Evolutionary conservation across 2,797 vertebrate genomes (phyloP).

Genomic region (Halcyon badia): DNA sequence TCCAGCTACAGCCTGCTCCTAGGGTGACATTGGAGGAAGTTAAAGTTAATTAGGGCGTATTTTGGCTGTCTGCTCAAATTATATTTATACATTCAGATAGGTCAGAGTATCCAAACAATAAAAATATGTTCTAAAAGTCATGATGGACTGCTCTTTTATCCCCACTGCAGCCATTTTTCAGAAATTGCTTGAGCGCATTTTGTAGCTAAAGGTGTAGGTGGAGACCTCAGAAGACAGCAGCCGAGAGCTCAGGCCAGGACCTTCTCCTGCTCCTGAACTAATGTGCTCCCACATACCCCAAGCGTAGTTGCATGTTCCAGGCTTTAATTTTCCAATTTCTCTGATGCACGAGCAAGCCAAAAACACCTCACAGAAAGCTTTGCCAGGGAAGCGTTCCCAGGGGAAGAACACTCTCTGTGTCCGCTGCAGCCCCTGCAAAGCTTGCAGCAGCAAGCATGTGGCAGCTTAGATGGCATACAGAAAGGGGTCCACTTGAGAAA

Average conservation of each 20-base stretch:
- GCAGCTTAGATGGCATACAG: background rate
- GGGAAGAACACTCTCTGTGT: background rate
- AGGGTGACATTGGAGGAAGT: background rate
- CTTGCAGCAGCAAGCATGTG: background rate
- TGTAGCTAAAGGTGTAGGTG: background rate
- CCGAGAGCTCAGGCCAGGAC: background rate
- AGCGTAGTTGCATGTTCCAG: background rate
- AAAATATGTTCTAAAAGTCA: background rate
- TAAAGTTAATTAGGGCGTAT: background rate
- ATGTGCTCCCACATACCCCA: background rate
- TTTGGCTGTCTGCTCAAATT: background rate
- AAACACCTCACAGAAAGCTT: background rate
- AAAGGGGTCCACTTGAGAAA: background rate
- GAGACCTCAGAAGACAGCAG: background rate
- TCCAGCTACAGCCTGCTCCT: background rate
- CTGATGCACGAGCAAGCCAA: background rate
- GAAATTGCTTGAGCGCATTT: background rate
- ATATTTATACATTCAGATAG: background rate
- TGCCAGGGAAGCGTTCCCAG: background rate
- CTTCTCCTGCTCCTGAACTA: background rate
- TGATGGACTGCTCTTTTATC: background rate
- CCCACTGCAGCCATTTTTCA: background rate
- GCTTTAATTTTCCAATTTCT: background rate
- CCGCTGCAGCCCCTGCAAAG: background rate
- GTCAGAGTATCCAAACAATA: background rate